Percentiles rank a stretch among this genome's conserved stretches.
Evolutionary conservation across 1,140 invertebrate genomes (phyloP).

Genomic region (Cataglyphis hispanica): DNA sequence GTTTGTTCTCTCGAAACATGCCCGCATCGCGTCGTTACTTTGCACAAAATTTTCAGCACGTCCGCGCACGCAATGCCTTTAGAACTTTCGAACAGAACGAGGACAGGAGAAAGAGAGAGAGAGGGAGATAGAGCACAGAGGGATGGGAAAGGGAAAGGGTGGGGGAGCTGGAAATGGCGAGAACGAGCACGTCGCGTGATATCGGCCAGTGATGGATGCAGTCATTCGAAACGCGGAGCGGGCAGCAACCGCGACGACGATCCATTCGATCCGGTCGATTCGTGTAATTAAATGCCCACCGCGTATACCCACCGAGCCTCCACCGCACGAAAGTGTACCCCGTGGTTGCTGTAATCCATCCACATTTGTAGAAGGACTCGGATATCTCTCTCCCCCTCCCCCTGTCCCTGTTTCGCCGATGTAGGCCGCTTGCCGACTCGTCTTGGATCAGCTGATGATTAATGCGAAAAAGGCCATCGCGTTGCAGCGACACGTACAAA

Average conservation of each 20-base stretch:
- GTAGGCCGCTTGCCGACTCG: neutral
- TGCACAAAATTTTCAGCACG: slow-evolving; percentile 60
- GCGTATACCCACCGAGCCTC: slow-evolving; percentile 27
- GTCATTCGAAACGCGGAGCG: slow-evolving; percentile 46
- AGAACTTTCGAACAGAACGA: slow-evolving; percentile 36
- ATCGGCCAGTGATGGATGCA: slow-evolving; percentile 62
- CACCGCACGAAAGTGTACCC: slow-evolving; percentile 60
- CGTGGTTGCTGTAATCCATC: slow-evolving; percentile 55
- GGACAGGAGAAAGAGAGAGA: slow-evolving; percentile 34
- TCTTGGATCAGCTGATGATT: slow-evolving; percentile 12
- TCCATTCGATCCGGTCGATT: slow-evolving; percentile 53
- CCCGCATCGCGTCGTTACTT: slow-evolving; percentile 46
- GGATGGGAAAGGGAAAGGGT: too few species aligned
- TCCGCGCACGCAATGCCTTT: slow-evolving; percentile 49
- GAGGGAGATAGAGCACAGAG: too few species aligned
- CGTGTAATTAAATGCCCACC: slow-evolving; percentile 68
- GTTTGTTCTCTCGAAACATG: slow-evolving; percentile 57
- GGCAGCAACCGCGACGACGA: slow-evolving; percentile 50
- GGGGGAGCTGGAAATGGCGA: slow-evolving; percentile 49
- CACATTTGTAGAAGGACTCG: slow-evolving; percentile 38
- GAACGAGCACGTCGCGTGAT: slow-evolving; percentile 61
- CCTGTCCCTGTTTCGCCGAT: neutral
- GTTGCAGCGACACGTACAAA: neutral
- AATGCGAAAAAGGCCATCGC: slow-evolving; percentile 7
- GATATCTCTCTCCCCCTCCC: neutral